Evolutionary conservation across 2,113 vertebrate genomes (phyloP), one percentile per base, ranked within the genome.

Genomic region (Vombatus ursinus): DNA sequence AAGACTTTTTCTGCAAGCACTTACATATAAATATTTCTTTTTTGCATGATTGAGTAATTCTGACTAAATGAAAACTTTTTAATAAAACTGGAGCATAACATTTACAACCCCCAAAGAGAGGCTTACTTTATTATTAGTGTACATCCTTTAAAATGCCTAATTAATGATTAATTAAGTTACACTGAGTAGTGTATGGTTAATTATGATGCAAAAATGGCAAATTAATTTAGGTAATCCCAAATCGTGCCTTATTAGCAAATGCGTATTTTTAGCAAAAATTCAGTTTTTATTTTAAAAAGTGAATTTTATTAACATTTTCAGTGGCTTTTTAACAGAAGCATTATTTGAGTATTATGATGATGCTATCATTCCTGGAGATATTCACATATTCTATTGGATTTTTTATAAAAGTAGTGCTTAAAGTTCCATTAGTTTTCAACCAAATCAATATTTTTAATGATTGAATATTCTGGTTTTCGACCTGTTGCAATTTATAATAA

Each of bases 91-190:
- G n/a, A 90, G 1, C 28, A 14, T 97, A 31, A 90, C 19, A 50
- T 92, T 7, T 52, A 37, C 93, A 37, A n/a, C 26, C 16, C 91
- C 23, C 25, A 68, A 19, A 50, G 48, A 94, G 50, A 98, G 7
- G 9, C 51, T 50, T 97, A 57, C 96, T 97, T 96, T 89, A 0
- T 0, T 57, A 52, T 89, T 48, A 92, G 1, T 44, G 10, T 89
- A 26, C 8, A 57, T 68, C 25, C 94, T 98, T 96, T 91, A n/a
- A 84, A 91, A 94, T 92, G 94, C 28, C 92, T 98, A 89, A 94
- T 96, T 96, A 97, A 52, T 93, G 54, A 92, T 96, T 97, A 95
- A 95, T 93, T 94, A 61, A 95, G 53, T 97, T 50, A 94, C 89
- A 50, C 49, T 93, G 28, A 49, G 3, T 95, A 96, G 4, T 3